Evolutionary conservation across 2,797 vertebrate genomes (phyloP), one percentile per base, ranked within the genome.

Genomic region (Rhynchonycteris naso): DNA sequence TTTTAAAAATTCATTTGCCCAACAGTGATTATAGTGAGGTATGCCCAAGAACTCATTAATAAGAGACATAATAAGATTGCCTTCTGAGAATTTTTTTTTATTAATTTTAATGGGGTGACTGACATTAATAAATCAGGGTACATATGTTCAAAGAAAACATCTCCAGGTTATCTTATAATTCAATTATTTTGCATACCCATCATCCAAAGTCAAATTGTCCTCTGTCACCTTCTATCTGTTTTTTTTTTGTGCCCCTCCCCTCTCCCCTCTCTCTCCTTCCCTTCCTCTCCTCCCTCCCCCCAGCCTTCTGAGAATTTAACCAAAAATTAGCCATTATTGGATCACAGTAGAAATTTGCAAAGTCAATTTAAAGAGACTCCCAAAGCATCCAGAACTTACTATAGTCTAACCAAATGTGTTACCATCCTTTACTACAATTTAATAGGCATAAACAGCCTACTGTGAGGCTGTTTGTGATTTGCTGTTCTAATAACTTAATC

Each of bases 301-400:
- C n/a, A n/a, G 16, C 28, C 43, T 76, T 90, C 30, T 68, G 50
- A 90, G 65, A 78, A 4, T 52, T 43, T 74, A 90, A 50, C 54
- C 30, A 61, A 76, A 80, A 90, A 80, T 72, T 84, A 76, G 12
- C 16, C 18, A 33, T 93, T 81, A 19, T 63, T 92, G 18, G 19
- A 78, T 58, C 38, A 76, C 10, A 68, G 10, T 30, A 75, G n/a
- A 78, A 87, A 96, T 81, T n/a, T 82, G 12, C 24, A 72, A 74
- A 59, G 33, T 87, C 84, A 50, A 9, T 54, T 52, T 79, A 79
- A 94, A 56, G 68, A 95, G 84, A 74, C 47, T 95, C 12, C n/a
- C 52, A 81, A 87, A 88, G 61, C 10, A 83, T 19, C 9, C 43
- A 35, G 12, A 50, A 15, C 59, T 81, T 65, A 91, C 9, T 85